Evolutionary conservation across 1,140 invertebrate genomes (phyloP).

Genomic region (Andricus grossulariae): DNA sequence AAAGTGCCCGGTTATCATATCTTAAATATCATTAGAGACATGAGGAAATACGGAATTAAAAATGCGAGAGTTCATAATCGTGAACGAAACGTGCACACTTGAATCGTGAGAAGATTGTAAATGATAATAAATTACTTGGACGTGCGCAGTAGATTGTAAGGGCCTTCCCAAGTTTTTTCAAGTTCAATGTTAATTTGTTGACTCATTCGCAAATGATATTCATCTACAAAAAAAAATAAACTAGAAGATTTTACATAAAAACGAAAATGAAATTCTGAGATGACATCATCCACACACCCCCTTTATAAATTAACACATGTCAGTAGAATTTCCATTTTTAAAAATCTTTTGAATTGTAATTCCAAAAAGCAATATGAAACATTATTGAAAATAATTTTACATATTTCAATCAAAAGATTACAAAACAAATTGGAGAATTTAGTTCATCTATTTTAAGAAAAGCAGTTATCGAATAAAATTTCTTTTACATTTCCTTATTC

Average conservation of each 20-base stretch:
- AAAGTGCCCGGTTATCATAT: not conserved
- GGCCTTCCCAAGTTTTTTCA: slow-evolving; percentile 33
- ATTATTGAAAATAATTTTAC: too few species aligned
- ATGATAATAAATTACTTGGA: not conserved
- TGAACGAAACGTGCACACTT: slow-evolving; percentile 13
- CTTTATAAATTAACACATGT: too few species aligned
- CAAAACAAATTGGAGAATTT: too few species aligned
- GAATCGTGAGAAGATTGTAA: slow-evolving; percentile 21
- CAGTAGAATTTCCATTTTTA: too few species aligned
- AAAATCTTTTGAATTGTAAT: too few species aligned
- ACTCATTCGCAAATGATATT: slow-evolving; percentile 2
- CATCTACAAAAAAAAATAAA: not conserved
- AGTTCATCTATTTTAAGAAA: too few species aligned
- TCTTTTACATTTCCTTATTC: too few species aligned
- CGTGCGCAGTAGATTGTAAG: slow-evolving; percentile 9
- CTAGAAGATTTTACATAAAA: not conserved
- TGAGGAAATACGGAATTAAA: not conserved
- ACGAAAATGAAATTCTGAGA: not conserved
- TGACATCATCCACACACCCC: too few species aligned
- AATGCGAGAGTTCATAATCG: not conserved
- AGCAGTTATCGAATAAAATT: too few species aligned
- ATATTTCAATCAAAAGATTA: too few species aligned
- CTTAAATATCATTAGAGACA: not conserved
- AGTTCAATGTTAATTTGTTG: slow-evolving; percentile 45
- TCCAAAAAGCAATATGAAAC: too few species aligned